Percentiles rank a stretch among this genome's conserved stretches.
Evolutionary conservation across 2,113 vertebrate species (phyloP).

Genomic region (Ramphastos sulfuratus): DNA sequence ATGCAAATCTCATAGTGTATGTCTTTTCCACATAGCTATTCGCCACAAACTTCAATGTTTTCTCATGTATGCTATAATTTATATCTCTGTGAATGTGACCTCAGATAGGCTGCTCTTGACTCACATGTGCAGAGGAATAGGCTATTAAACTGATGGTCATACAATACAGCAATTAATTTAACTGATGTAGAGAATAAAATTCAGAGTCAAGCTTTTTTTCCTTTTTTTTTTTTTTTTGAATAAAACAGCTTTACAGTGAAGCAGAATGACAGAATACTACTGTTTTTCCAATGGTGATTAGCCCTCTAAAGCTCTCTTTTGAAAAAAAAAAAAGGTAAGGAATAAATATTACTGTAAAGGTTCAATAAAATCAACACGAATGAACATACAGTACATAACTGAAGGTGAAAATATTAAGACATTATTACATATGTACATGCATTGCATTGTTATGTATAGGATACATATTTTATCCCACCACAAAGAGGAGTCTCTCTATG

Average conservation of each 20-base stretch:
- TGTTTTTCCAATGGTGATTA: background rate
- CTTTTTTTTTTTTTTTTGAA: background rate
- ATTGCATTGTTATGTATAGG: constrained; percentile 47
- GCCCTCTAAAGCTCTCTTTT: background rate
- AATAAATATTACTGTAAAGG: background rate
- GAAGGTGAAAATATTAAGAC: constrained; percentile 44
- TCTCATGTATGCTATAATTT: background rate
- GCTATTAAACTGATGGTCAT: background rate
- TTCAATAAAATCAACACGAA: constrained; percentile 33
- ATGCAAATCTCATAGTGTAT: background rate
- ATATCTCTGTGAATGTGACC: background rate
- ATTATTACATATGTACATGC: constrained; percentile 46
- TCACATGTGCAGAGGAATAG: background rate
- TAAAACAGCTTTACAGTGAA: background rate
- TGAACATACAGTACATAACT: constrained; percentile 35
- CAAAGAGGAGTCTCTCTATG: constrained; percentile 65
- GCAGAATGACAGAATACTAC: background rate
- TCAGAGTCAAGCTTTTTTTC: background rate
- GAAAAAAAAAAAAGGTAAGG: background rate
- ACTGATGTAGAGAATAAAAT: background rate
- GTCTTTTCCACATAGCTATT: background rate
- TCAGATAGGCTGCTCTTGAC: background rate
- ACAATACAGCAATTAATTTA: background rate
- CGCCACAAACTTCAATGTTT: background rate
- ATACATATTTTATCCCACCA: constrained; percentile 69